Evolutionary conservation across 2,113 vertebrate genomes (phyloP).

Genomic region (Apus apus): DNA sequence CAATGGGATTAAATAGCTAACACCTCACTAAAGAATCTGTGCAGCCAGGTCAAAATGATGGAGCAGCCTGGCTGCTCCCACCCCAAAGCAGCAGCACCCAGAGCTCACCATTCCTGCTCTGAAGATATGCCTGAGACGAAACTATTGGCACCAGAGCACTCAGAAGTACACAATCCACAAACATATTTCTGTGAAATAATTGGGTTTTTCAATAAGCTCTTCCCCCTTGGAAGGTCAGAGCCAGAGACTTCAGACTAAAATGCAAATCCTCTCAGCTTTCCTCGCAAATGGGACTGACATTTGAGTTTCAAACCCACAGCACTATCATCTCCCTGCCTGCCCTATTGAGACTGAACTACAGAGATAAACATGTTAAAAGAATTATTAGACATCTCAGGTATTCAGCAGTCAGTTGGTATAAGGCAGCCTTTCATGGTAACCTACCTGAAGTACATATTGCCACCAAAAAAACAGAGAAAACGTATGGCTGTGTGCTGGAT

Average conservation of each 20-base stretch:
- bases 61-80: background rate
- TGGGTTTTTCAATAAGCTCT: background rate
- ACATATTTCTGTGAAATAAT: background rate
- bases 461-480: background rate
- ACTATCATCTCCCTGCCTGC: background rate
- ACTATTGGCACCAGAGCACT: background rate
- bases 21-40: background rate
- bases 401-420: background rate
- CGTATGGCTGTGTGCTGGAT: slow-evolving; percentile 20
- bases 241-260: background rate
- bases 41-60: background rate
- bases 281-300: background rate
- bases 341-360: background rate
- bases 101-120: background rate
- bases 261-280: background rate
- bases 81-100: background rate
- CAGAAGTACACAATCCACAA: background rate
- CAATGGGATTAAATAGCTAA: background rate
- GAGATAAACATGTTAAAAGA: background rate
- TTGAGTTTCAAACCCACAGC: background rate
- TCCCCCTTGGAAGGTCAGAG: background rate
- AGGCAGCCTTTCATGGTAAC: background rate
- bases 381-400: background rate
- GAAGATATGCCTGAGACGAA: background rate
- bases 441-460: background rate